phyloP scores from a whole-genome alignment of 2,797 vertebrate genomes.

The Sebastes cheni region DNA sequence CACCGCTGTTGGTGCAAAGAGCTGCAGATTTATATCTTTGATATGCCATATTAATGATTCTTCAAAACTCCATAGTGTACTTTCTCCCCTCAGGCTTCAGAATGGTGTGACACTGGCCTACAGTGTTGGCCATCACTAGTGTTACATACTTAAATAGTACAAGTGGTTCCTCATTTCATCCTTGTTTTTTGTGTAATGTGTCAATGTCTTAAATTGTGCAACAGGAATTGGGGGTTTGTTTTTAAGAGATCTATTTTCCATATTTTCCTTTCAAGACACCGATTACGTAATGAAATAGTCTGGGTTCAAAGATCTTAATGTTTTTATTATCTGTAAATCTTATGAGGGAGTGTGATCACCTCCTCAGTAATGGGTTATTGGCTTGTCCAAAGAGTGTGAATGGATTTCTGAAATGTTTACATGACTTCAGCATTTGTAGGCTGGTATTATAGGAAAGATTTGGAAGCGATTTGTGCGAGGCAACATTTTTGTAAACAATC shows the following conservation, averaged over 20 bases:
- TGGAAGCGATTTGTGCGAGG: neutral
- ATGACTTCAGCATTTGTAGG: constrained; percentile 32
- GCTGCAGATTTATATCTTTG: constrained; percentile 39
- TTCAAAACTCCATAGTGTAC: constrained; percentile 24
- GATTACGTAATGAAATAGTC: constrained; percentile 12
- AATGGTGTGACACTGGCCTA: constrained; percentile 18
- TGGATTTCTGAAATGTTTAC: constrained; percentile 61
- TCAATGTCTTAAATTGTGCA: constrained; percentile 33
- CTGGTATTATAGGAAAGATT: constrained; percentile 29
- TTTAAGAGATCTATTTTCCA: constrained; percentile 29
- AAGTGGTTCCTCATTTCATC: constrained; percentile 31
- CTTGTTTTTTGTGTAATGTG: neutral
- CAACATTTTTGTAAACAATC: constrained; percentile 12
- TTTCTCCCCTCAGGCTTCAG: constrained; percentile 24
- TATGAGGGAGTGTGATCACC: constrained; percentile 23
- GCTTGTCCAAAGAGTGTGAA: constrained; percentile 60
- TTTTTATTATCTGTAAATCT: constrained; percentile 38
- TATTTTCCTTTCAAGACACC: constrained; percentile 12
- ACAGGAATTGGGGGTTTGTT: constrained; percentile 16
- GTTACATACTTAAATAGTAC: constrained; percentile 26
- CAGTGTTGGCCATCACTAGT: constrained; percentile 36
- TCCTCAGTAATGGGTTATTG: constrained; percentile 27
- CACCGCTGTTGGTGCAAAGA: constrained; percentile 3
- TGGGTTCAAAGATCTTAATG: constrained; percentile 10
- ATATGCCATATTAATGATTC: constrained; percentile 47